phyloP scores from a whole-genome alignment of 2,888 invertebrate species.

The Caenorhabditis wallacei region DNA sequence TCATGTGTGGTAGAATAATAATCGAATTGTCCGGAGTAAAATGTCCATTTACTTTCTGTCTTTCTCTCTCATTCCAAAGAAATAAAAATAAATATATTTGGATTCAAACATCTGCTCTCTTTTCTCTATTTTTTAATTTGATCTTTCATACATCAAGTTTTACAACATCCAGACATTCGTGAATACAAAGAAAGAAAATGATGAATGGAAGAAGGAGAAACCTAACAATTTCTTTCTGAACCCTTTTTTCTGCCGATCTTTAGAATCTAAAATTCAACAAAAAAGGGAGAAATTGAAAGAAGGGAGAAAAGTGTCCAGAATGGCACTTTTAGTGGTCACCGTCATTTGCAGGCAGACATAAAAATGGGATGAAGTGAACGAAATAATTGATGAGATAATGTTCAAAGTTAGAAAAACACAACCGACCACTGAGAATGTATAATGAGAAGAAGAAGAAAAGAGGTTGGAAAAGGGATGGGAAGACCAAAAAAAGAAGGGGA shows the following conservation, averaged over 20 bases:
- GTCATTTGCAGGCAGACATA: slow-evolving; percentile 52
- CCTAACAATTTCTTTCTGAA: background rate
- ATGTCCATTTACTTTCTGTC: background rate
- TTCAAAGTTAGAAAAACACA: slow-evolving; percentile 42
- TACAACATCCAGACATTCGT: background rate
- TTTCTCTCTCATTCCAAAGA: no score
- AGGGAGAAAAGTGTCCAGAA: background rate
- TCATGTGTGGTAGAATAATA: slow-evolving; percentile 3
- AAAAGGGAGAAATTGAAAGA: background rate
- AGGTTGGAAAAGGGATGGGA: slow-evolving; percentile 5
- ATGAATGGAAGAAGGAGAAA: background rate
- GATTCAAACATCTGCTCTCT: slow-evolving; percentile 31
- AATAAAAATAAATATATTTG: background rate
- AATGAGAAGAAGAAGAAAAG: slow-evolving; percentile 3
- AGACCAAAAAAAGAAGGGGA: background rate
- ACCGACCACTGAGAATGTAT: slow-evolving; percentile 30
- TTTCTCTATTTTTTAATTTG: background rate
- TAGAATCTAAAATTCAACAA: slow-evolving; percentile 8
- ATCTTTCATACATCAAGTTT: slow-evolving; percentile 19
- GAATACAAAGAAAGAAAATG: no score
- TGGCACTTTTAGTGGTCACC: slow-evolving; percentile 60
- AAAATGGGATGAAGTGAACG: slow-evolving; percentile 14
- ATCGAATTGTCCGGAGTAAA: slow-evolving; percentile 7
- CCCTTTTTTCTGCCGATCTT: slow-evolving; percentile 3
- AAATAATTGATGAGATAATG: slow-evolving; percentile 60